Evolutionary conservation across 2,797 vertebrate genomes (phyloP).

Genomic region (Vespertilio murinus): DNA sequence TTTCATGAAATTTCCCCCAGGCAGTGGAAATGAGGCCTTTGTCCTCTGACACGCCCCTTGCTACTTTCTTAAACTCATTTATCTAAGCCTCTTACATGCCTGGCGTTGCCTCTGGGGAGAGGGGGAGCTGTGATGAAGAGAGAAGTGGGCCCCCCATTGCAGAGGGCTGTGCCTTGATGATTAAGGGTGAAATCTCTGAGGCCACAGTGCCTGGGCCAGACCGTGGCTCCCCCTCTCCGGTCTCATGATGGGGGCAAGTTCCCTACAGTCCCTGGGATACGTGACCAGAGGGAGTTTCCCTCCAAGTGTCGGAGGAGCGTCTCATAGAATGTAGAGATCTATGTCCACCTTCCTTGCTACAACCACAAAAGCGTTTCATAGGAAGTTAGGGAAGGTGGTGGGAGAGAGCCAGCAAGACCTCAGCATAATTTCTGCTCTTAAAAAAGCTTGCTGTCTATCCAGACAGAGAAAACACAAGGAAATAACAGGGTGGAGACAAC

Average conservation of each 20-base stretch:
- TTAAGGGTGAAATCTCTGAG: background rate
- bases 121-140: background rate
- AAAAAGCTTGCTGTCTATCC: background rate
- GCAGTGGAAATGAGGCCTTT: slow-evolving; percentile 1
- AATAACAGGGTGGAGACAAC: background rate
- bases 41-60: background rate
- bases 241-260: background rate
- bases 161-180: rapidly evolving
- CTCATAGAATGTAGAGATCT: background rate
- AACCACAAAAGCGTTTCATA: background rate
- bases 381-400: background rate
- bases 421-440: slow-evolving; percentile 1
- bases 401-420: background rate
- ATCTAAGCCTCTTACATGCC: background rate
- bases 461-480: background rate
- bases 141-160: background rate
- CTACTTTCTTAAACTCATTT: background rate
- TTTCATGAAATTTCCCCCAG: background rate
- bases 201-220: background rate
- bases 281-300: background rate
- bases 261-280: background rate
- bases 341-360: background rate
- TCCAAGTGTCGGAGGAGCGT: background rate
- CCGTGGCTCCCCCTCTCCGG: background rate
- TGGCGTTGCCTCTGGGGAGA: background rate